These are phyloP conservation scores for Lophius americanus DNA, from an alignment of 2,797 vertebrate genomes.

Conservation along the genomic window DNA sequence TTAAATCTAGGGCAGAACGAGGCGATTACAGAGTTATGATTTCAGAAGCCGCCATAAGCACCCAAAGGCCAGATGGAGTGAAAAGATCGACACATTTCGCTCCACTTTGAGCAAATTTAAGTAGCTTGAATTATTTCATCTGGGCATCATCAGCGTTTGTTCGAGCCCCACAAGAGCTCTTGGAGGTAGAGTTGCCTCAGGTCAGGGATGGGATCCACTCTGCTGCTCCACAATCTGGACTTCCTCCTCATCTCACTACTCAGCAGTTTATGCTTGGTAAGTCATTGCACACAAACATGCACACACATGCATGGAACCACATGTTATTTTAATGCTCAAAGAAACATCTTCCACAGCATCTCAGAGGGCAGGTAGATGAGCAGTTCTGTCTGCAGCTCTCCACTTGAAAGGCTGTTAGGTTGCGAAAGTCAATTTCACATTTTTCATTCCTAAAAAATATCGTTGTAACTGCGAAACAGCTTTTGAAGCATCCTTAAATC, in stretches of 20 bases:
- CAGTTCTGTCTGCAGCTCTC: not conserved
- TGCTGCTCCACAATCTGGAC: slow-evolving; percentile 85
- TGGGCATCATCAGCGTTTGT: slow-evolving; percentile 60
- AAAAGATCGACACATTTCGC: slow-evolving; percentile 45
- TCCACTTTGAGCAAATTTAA: slow-evolving; percentile 71
- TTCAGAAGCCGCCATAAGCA: slow-evolving; percentile 67
- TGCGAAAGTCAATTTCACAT: no score
- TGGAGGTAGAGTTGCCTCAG: slow-evolving; percentile 60
- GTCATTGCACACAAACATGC: slow-evolving; percentile 57
- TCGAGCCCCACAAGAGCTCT: slow-evolving; percentile 57
- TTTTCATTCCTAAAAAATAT: no score
- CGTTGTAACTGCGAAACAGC: no score
- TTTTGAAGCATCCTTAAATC: no score
- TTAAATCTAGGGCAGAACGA: slow-evolving; percentile 66
- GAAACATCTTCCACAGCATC: not conserved
- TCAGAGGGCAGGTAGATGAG: slow-evolving; percentile 13
- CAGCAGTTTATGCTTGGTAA: slow-evolving; percentile 89
- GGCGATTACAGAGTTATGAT: slow-evolving; percentile 78
- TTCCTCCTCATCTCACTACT: slow-evolving; percentile 89
- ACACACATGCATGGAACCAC: not conserved
- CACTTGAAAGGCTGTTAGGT: no score
- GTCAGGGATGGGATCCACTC: slow-evolving; percentile 90
- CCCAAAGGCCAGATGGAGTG: slow-evolving; percentile 73
- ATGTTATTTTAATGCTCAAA: not conserved
- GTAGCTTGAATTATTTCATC: slow-evolving; percentile 64